Conservation (phyloP, 2,888 invertebrate species). For the Macroteleia sp. region DNA sequence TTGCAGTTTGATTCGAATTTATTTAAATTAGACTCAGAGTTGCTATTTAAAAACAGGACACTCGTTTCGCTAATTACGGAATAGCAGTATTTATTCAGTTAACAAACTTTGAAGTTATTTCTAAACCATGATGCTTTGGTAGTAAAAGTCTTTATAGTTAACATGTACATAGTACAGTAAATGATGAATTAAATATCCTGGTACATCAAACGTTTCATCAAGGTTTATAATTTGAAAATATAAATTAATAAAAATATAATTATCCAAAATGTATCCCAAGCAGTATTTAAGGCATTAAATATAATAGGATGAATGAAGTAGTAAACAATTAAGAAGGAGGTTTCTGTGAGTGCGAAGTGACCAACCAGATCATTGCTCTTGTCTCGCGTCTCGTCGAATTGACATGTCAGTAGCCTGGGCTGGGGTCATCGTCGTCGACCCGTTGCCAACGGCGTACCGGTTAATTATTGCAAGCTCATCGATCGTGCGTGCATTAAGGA, state of each 20-base stretch:
- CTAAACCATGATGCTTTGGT: background rate
- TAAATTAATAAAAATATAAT: no score
- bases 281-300: background rate
- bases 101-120: slow-evolving; percentile 41
- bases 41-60: slow-evolving; percentile 22
- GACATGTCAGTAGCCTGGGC: slow-evolving; percentile 54
- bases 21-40: slow-evolving; percentile 17
- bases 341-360: slow-evolving; percentile 16
- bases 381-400: slow-evolving; percentile 32
- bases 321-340: slow-evolving; percentile 11
- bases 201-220: no score
- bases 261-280: no score
- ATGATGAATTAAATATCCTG: no score
- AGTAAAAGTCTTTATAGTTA: no score
- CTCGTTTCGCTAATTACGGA: slow-evolving; percentile 35
- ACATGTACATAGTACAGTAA: no score
- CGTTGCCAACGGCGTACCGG: slow-evolving; percentile 66
- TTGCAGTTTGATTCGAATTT: slow-evolving; percentile 6
- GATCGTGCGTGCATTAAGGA: slow-evolving; percentile 72
- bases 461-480: slow-evolving; percentile 76
- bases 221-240: no score
- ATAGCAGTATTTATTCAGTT: slow-evolving; percentile 13
- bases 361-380: slow-evolving; percentile 52
- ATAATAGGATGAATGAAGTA: slow-evolving; percentile 39
- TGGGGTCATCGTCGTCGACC: slow-evolving; percentile 61